Base-by-base conservation (phyloP, 1,140 invertebrate genomes). In the Uloborus diversus region DNA sequence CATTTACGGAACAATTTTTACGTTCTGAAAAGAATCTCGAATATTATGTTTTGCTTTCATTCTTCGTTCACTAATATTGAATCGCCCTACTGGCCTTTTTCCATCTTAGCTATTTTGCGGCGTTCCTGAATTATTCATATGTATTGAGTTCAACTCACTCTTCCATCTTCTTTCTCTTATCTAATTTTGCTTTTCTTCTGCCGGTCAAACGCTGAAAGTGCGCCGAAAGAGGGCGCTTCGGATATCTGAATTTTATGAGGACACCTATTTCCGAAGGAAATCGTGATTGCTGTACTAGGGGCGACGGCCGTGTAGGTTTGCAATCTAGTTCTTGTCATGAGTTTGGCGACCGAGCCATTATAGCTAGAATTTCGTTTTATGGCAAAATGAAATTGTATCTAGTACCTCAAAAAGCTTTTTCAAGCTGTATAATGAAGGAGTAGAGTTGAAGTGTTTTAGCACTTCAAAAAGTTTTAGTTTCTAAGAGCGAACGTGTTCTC, bases 201-300 rank as follows among this genome's bases (percentile, higher is more conserved):
- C 37, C 37, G 37, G 37, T 42, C 37, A 42, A 13, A 9, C 9
- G 9, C 37, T 17, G 17, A 42, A 17, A 42, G 17, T 13, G 17
- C 37, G 17, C 17, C 37, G 37, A 42, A 2, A 42, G 37, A 42
- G 37, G 37, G 37, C 37, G 37, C 37, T 42, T 42, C 37, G 37
- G 9, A 42, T 42, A 13, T 42, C 17, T 42, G 61, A 64, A 27
- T 64, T 64, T 64, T 64, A 64, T 64, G 61, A 64, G 61, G 61
- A 64, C 61, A 64, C 32, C 61, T 64, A 64, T 64, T 64, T 64
- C 61, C 61, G 33, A 64, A 64, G 61, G 61, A 64, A 64, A 64
- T 64, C 23, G 35, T 64, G 33, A 13, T 17, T 11, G 3, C 11
- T 11, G 20, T 30, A 9, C 42, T 20, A 23, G 32, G 23, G 35